Percentiles rank a stretch among this genome's conserved stretches.
Evolutionary conservation across 2,888 invertebrate genomes (phyloP).

Genomic region (Temnothorax ravouxi): DNA sequence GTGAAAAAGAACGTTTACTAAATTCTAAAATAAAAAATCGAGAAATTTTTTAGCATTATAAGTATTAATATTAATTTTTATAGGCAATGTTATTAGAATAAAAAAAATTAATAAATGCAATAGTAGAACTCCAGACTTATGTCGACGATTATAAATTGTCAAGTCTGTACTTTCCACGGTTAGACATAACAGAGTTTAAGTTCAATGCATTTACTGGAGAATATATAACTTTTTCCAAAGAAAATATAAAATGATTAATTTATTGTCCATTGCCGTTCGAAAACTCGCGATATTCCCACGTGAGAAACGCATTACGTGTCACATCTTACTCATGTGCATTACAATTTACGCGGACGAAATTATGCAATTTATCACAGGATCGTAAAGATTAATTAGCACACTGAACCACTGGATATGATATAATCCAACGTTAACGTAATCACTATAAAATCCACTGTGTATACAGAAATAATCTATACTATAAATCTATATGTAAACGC

Average conservation of each 20-base stretch:
- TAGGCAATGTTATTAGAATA: not conserved
- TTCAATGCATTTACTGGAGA: not conserved
- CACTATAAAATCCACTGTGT: not conserved
- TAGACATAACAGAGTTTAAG: slow-evolving; percentile 12
- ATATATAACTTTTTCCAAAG: slow-evolving; percentile 16
- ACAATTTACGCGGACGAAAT: slow-evolving; percentile 40
- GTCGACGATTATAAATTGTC: not conserved
- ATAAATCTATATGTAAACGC: not conserved
- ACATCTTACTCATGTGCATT: not conserved
- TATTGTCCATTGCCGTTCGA: not conserved
- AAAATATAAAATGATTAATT: slow-evolving; percentile 29
- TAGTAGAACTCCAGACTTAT: not conserved
- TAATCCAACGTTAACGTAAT: slow-evolving; percentile 45
- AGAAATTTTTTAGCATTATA: not conserved
- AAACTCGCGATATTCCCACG: not conserved
- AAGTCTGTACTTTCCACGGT: not conserved
- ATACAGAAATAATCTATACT: not conserved
- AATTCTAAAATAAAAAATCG: not conserved
- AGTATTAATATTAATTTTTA: not conserved
- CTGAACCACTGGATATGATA: slow-evolving; percentile 45
- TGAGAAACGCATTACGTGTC: not conserved
- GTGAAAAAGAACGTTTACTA: not conserved
- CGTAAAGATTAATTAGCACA: slow-evolving; percentile 70
- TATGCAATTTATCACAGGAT: slow-evolving; percentile 68
- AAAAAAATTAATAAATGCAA: not conserved